A percentile compares a stretch with the other conserved stretches of the same genome.
Evolutionary conservation across 2,888 invertebrate genomes (phyloP).

Genomic region (Plebejus anna): DNA sequence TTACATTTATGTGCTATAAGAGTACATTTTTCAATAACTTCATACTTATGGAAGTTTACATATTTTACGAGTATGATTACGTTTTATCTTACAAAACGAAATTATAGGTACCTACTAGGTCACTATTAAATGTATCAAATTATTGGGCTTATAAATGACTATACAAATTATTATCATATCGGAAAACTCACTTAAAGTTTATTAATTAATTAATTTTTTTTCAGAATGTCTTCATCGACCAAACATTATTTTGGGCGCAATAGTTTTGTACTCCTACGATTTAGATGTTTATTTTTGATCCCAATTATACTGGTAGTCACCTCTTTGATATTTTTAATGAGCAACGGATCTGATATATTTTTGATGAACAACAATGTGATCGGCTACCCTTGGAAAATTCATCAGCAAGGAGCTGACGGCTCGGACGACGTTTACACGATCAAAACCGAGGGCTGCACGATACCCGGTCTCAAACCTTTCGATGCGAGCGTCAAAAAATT

Average conservation of each 20-base stretch:
- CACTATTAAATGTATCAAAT: background rate
- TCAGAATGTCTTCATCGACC: conserved; percentile 56
- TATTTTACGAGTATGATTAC: no score
- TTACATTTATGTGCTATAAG: background rate
- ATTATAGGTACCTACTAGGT: background rate
- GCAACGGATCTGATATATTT: conserved; percentile 52
- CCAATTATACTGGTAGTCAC: conserved; percentile 58
- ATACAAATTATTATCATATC: background rate
- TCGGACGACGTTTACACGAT: conserved; percentile 70
- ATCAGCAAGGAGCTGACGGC: conserved; percentile 43
- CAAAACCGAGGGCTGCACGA: conserved; percentile 83
- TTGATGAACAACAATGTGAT: conserved; percentile 50
- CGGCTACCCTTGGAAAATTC: conserved; percentile 43
- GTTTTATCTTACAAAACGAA: background rate
- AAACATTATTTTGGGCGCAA: conserved; percentile 42
- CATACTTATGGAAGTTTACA: no score
- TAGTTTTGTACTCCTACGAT: conserved; percentile 49
- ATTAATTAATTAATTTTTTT: conserved; percentile 39
- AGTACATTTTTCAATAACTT: no score
- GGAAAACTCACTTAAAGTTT: background rate
- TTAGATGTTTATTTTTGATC: conserved; percentile 60
- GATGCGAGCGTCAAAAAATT: conserved; percentile 78
- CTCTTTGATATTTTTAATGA: conserved; percentile 59
- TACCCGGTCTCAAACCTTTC: conserved; percentile 82
- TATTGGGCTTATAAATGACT: background rate